phyloP scores from a whole-genome alignment of 2,797 vertebrate species.

The Numenius phaeopus region DNA sequence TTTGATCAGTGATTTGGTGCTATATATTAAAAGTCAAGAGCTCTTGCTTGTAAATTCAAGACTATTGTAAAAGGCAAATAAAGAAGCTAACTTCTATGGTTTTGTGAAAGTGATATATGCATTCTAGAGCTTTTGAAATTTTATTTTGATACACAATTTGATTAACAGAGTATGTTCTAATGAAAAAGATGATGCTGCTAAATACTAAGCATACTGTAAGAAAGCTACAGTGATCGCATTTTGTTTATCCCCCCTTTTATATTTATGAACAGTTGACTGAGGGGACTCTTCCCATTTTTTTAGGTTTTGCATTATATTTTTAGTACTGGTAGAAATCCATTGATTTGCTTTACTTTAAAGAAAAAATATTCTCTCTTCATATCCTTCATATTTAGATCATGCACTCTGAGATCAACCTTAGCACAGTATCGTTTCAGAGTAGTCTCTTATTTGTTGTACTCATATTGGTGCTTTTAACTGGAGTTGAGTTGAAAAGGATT shows the following conservation, averaged over 20 bases:
- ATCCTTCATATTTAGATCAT: neutral
- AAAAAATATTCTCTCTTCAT: neutral
- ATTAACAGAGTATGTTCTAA: neutral
- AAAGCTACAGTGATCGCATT: neutral
- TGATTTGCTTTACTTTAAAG: neutral
- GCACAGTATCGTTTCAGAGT: neutral
- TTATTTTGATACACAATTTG: neutral
- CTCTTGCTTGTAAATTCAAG: neutral
- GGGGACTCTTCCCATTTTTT: neutral
- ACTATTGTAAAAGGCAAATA: neutral
- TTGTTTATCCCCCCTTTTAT: neutral
- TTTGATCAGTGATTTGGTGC: neutral
- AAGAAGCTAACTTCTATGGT: neutral
- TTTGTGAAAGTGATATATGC: neutral
- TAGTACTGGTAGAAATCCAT: neutral
- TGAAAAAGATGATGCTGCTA: neutral
- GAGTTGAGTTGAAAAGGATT: neutral
- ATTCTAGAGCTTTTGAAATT: neutral
- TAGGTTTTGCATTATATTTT: neutral
- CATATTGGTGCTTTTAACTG: neutral
- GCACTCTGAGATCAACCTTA: neutral
- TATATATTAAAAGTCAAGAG: neutral
- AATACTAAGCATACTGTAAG: neutral
- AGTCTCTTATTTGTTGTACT: neutral
- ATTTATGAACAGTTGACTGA: neutral